A percentile compares a stretch with the other conserved stretches of the same genome.
Evolutionary conservation across 1,140 invertebrate genomes (phyloP).

Genomic region (Lerema accius): DNA sequence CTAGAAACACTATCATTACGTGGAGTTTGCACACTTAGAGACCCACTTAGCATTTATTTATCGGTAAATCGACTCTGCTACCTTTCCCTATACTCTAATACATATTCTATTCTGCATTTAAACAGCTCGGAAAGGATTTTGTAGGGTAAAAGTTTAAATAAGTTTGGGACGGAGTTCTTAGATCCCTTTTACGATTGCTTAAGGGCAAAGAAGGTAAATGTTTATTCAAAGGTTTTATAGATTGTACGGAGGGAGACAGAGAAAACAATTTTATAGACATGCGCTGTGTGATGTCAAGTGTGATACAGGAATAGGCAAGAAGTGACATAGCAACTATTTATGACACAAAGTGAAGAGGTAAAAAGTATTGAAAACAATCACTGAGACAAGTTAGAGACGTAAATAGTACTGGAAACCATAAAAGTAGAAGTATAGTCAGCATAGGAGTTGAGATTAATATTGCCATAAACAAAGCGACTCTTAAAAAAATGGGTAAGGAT

Average conservation of each 20-base stretch:
- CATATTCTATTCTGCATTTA: slow-evolving; percentile 74
- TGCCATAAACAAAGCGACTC: too few relatives aligned
- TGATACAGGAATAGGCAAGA: slow-evolving; percentile 6
- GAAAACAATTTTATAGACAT: slow-evolving; percentile 41
- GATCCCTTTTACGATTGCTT: slow-evolving; percentile 75
- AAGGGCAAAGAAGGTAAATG: slow-evolving; percentile 75
- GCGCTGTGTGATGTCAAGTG: slow-evolving; percentile 14
- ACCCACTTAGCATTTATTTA: slow-evolving; percentile 41
- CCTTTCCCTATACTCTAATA: slow-evolving; percentile 57
- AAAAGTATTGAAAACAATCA: too few relatives aligned
- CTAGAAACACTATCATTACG: slow-evolving; percentile 33
- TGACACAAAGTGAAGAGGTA: too few relatives aligned
- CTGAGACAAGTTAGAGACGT: too few relatives aligned
- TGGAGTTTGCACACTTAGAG: slow-evolving; percentile 30
- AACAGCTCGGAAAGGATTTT: slow-evolving; percentile 76
- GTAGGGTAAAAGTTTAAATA: slow-evolving; percentile 79
- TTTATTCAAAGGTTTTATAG: slow-evolving; percentile 79
- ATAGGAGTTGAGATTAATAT: too few relatives aligned
- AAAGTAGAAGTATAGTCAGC: too few relatives aligned
- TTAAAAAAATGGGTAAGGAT: too few relatives aligned
- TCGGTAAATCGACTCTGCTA: slow-evolving; percentile 50
- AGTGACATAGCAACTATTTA: too few relatives aligned
- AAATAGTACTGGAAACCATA: too few relatives aligned
- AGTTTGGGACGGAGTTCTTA: slow-evolving; percentile 75
- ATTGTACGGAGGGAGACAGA: slow-evolving; percentile 53